These are phyloP conservation scores for Apodemus agrarius DNA, from an alignment of 2,797 vertebrate genomes.

Conservation along the genomic window DNA sequence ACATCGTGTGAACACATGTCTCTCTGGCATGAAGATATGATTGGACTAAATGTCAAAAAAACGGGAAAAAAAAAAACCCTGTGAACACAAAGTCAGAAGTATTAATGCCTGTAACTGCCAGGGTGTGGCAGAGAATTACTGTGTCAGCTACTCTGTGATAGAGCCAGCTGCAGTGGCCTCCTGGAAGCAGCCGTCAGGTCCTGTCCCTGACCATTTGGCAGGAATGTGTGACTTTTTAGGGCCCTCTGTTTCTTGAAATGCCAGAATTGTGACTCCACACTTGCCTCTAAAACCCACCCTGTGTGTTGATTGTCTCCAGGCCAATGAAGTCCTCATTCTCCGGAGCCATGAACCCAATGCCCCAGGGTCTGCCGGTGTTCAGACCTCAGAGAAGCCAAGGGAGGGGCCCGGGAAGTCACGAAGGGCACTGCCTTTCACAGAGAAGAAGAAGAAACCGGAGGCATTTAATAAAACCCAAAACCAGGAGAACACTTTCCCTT, in stretches of 20 bases:
- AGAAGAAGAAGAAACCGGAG: slow-evolving; percentile 86
- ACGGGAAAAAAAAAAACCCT: background rate
- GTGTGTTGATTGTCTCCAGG: slow-evolving; percentile 84
- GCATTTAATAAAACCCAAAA: slow-evolving; percentile 87
- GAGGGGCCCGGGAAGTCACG: slow-evolving; percentile 87
- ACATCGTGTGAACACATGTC: background rate
- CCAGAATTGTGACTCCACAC: background rate
- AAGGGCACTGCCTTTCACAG: slow-evolving; percentile 82
- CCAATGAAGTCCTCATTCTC: slow-evolving; percentile 87
- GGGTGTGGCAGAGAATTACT: background rate
- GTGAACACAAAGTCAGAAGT: background rate
- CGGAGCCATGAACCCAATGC: slow-evolving; percentile 87
- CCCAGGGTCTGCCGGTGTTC: slow-evolving; percentile 73
- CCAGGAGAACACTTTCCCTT: slow-evolving; percentile 96
- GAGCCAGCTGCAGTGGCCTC: background rate
- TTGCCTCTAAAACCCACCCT: background rate
- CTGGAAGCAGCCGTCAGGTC: background rate
- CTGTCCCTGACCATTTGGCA: background rate
- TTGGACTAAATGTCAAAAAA: background rate
- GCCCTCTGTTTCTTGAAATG: background rate
- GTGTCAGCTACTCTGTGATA: background rate
- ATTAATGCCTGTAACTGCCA: background rate
- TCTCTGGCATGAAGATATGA: background rate
- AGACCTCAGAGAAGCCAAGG: slow-evolving; percentile 84
- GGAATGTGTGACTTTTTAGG: background rate